Conservation (phyloP, 1,140 invertebrate genomes). For the Mya arenaria region DNA sequence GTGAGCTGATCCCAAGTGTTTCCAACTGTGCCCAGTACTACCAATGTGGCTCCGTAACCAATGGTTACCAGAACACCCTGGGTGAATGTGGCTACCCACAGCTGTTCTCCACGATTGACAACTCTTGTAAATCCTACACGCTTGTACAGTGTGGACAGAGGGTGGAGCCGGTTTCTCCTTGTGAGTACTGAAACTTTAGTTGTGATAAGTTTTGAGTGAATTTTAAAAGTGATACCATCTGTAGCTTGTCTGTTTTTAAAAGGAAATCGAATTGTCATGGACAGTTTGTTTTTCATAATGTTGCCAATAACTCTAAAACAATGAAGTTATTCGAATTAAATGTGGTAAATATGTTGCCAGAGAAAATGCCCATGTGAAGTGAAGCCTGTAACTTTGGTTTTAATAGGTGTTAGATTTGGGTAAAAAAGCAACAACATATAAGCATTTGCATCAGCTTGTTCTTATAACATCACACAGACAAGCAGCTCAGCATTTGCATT, state of each 20-base stretch:
- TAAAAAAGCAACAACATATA: too few relatives aligned
- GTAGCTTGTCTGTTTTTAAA: not conserved
- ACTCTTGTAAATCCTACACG: conserved; percentile 52
- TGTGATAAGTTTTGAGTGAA: too few relatives aligned
- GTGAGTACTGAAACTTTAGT: conserved; percentile 44
- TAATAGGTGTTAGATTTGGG: too few relatives aligned
- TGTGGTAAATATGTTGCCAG: too few relatives aligned
- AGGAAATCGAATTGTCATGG: not conserved
- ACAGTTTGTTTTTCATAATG: too few relatives aligned
- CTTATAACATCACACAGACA: too few relatives aligned
- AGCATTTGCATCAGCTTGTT: too few relatives aligned
- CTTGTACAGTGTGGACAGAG: conserved; percentile 55
- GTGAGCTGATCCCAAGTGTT: conserved; percentile 49
- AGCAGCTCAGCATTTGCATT: too few relatives aligned
- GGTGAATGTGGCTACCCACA: conserved; percentile 61
- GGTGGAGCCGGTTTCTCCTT: conserved; percentile 55
- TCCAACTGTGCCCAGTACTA: conserved; percentile 62
- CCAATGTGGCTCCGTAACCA: conserved; percentile 42
- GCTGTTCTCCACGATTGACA: conserved; percentile 50
- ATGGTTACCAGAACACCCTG: conserved; percentile 16
- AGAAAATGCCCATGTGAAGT: too few relatives aligned
- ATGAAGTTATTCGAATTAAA: too few relatives aligned
- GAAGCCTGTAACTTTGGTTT: too few relatives aligned
- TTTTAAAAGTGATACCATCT: not conserved
- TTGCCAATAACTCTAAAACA: too few relatives aligned